Evolutionary conservation across 2,113 vertebrate genomes (phyloP), one percentile per base, ranked within the genome.

Genomic region (Colossoma macropomum): DNA sequence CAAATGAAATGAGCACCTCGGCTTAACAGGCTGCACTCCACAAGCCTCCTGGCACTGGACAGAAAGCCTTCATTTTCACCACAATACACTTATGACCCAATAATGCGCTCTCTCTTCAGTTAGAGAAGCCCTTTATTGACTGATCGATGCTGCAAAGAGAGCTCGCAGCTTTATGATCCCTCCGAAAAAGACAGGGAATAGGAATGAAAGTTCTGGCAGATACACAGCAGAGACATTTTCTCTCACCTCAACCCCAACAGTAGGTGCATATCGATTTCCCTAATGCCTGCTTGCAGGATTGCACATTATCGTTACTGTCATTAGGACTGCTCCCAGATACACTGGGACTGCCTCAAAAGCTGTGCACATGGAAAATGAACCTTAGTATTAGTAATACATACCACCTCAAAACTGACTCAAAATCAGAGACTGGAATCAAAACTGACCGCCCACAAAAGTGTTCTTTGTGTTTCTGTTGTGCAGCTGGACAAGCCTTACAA

Each of bases 221-320:
- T 59, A 62, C 70, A 77, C 41, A 52, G 52, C 80, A 70, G 75
- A 74, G 81, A 68, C 28, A 54, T 78, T 81, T 78, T 75, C 59
- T 77, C 60, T 73, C 45, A 50, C 52, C 45, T 77, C 52, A 72
- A 28, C 50, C 85, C 77, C 82, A 62, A 80, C 21, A 66, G 41
- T 38, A 79, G 83, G 70, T 48, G 30, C 28, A 71, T 84, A 89
- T 85, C 84, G 87, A 90, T 87, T 86, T 87, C 69, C 71, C 45
- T 52, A 45, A 80, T 79, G 82, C 69, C 69, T 72, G n/a, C 48
- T 75, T 75, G 59, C 65, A 81, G 34, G 56, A 38, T 71, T 85
- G 76, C 79, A 80, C 73, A 77, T 80, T 83, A 74, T 76, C 69
- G 66, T 78, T 81, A 70, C 74, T 41, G 48, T 66, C 60, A 87